A percentile compares a stretch with the other conserved stretches of the same genome.
Conservation (phyloP, 2,797 vertebrate species). For the Cryptoblepharus egeriae region DNA sequence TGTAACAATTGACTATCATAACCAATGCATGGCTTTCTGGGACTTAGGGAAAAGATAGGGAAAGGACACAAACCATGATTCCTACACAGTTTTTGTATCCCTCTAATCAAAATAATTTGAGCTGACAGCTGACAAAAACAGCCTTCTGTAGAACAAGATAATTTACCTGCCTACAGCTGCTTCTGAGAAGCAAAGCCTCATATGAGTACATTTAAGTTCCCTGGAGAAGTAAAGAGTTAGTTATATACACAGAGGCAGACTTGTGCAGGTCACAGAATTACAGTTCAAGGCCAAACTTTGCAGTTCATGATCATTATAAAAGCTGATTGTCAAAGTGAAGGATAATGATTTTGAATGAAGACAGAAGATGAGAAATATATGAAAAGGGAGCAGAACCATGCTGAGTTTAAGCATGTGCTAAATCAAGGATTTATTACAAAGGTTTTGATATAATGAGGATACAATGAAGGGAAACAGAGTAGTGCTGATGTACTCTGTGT, state of each 20-base stretch:
- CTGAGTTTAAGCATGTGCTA: background rate
- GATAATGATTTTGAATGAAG: background rate
- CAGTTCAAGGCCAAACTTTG: background rate
- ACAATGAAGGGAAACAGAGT: background rate
- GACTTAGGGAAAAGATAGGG: background rate
- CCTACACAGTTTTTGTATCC: constrained; percentile 38
- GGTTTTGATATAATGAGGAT: no score
- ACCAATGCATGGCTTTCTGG: fast-evolving
- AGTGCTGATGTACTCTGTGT: background rate
- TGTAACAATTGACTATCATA: constrained; percentile 9
- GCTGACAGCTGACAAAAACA: constrained; percentile 43
- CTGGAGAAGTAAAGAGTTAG: background rate
- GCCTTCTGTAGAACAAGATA: constrained; percentile 25
- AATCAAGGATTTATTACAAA: background rate
- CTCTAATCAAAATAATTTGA: constrained; percentile 35
- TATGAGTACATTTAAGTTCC: constrained; percentile 1
- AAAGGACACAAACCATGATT: background rate
- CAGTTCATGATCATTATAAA: background rate
- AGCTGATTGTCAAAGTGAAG: background rate
- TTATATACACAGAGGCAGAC: background rate
- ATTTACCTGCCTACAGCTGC: constrained; percentile 18
- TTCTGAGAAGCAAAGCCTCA: constrained; percentile 24
- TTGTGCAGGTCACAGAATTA: background rate
- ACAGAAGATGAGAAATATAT: background rate
- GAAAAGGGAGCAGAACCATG: background rate